Evolutionary conservation across 1,140 invertebrate species (phyloP).

Genomic region (Sarcophaga peregrina): DNA sequence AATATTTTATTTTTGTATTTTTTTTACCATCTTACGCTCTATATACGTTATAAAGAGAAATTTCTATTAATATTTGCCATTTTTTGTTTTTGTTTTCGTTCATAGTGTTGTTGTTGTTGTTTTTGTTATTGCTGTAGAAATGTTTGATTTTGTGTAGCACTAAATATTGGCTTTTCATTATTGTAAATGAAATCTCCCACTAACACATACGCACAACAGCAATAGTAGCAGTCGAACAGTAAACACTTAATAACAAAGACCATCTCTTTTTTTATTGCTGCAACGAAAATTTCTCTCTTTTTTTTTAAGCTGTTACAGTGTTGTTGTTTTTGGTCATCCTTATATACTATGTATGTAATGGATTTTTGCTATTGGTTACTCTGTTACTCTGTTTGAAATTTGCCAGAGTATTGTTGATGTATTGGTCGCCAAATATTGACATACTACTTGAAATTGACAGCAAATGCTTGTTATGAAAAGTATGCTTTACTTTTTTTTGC

Average conservation of each 20-base stretch:
- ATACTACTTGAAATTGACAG: constrained; percentile 41
- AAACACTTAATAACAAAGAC: background rate
- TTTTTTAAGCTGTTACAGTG: background rate
- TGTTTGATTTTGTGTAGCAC: constrained; percentile 34
- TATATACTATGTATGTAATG: constrained; percentile 1
- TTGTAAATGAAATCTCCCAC: constrained; percentile 38
- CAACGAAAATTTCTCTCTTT: no score
- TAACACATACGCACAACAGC: background rate
- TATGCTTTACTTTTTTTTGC: constrained; percentile 5
- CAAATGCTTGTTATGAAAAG: constrained; percentile 32
- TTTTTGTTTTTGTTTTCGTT: background rate
- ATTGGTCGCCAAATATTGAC: constrained; percentile 40
- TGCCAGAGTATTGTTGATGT: constrained; percentile 24
- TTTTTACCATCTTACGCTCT: no score
- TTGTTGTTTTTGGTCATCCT: background rate
- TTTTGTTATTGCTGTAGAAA: background rate
- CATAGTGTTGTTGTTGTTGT: background rate
- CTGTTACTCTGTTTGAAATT: background rate
- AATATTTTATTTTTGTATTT: no score
- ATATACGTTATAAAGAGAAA: no score
- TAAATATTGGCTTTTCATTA: constrained; percentile 41
- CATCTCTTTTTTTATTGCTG: no score
- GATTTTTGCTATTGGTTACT: constrained; percentile 32
- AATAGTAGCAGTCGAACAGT: no score
- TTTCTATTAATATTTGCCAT: background rate